Evolutionary conservation across 2,113 vertebrate genomes (phyloP), one percentile per base, ranked within the genome.

Genomic region (Cyprinodon tularosa): DNA sequence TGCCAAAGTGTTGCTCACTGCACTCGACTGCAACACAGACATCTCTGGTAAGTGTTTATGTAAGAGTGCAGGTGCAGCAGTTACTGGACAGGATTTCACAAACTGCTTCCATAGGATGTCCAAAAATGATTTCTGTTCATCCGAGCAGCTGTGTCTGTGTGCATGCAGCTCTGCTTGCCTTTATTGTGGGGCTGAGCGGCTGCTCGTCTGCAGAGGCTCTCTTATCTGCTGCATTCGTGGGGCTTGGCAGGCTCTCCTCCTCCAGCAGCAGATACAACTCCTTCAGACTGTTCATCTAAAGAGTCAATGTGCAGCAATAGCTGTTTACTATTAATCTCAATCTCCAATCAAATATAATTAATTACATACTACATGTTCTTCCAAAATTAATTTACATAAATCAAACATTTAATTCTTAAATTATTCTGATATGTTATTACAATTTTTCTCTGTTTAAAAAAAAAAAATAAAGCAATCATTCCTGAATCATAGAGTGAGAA

Each of bases 281-380:
- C 91, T 98, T 99, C 90, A 98, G 94, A 87, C 96, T 98, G 89
- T 96, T 98, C 65, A 99, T 97, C 98, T 99, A 61, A 39, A 0
- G 9, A 89, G 77, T 59, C 61, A 88, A 3, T 82, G 36, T 76
- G 57, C 13, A 66, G 2, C 8, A 66, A 57, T 36, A n/a, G 20
- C 42, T 29, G 44, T 64, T 20, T 57, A 17, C 50, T 53, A 15
- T n/a, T 57, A 57, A 57, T 20, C 8, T 45, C 9, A 45, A 11
- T 45, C 44, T 9, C 17, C 17, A 1, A n/a, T 6, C 17, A 15
- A 57, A n/a, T 20, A 57, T 57, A 57, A 9, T 57, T 53, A 53
- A 6, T 17, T 17, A 7, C 13, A 53, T 17, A 29, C 29, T 29
- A 29, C 29, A 29, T 29, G 29, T 29, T 29, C 29, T 29, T 29